Percentiles rank a stretch among this genome's conserved stretches.
phyloP scores from a whole-genome alignment of 2,113 vertebrate species.

The Pterocles orientalis region DNA sequence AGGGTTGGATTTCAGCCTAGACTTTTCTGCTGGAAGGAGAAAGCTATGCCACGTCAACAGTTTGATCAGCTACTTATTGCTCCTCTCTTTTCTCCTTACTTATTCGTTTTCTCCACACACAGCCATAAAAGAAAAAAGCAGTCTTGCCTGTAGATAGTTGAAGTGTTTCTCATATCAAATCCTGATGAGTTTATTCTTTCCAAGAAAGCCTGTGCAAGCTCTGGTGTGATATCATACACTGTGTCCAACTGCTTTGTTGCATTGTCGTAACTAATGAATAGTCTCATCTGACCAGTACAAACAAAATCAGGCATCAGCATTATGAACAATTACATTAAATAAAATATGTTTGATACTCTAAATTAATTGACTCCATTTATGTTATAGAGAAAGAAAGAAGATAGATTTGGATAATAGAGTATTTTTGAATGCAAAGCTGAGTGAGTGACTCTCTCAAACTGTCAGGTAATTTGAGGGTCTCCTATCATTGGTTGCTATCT shows the following conservation, averaged over 20 bases:
- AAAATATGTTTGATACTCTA: neutral
- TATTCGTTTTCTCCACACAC: neutral
- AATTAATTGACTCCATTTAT: neutral
- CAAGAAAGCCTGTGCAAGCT: slow-evolving; percentile 77
- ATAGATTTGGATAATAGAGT: neutral
- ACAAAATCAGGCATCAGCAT: neutral
- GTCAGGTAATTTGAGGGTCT: neutral
- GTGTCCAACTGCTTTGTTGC: slow-evolving; percentile 84
- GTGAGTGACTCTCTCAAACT: neutral
- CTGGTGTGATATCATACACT: slow-evolving; percentile 78
- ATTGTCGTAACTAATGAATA: slow-evolving; percentile 84
- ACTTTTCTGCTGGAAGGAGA: neutral
- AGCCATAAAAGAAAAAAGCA: neutral
- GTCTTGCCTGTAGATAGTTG: slow-evolving; percentile 80
- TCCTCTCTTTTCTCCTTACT: neutral
- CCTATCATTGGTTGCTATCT: neutral
- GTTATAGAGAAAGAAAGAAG: neutral
- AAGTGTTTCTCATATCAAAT: slow-evolving; percentile 80
- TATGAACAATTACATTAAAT: neutral
- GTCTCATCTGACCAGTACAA: slow-evolving; percentile 68
- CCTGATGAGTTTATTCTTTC: slow-evolving; percentile 74
- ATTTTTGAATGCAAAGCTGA: neutral
- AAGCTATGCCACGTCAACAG: neutral
- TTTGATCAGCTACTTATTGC: neutral
- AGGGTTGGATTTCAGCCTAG: slow-evolving; percentile 6